Percentiles rank a stretch among this genome's conserved stretches.
These are phyloP conservation scores for Eupithecia subfuscata DNA, from an alignment of 2,888 invertebrate species.

Conservation along the genomic window DNA sequence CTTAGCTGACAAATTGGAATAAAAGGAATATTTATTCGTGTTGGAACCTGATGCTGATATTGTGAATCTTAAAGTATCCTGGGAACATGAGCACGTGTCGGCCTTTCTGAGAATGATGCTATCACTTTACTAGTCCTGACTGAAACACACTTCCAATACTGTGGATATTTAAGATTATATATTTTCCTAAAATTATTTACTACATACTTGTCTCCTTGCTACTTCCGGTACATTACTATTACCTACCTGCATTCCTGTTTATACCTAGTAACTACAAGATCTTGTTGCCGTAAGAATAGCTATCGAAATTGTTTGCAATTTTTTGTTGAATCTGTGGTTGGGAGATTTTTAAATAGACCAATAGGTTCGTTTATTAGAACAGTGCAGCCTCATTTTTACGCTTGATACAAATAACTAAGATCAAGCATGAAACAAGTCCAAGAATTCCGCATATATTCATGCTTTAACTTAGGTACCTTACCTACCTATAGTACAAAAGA, in stretches of 20 bases:
- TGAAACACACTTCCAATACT: conserved; percentile 15
- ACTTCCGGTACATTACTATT: not conserved
- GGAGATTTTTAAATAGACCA: not conserved
- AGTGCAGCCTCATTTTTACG: not conserved
- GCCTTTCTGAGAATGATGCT: conserved; percentile 44
- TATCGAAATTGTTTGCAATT: not conserved
- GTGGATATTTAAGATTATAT: not conserved
- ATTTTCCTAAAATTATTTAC: not conserved
- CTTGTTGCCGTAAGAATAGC: not conserved
- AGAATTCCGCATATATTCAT: conserved; percentile 19
- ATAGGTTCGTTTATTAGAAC: not conserved
- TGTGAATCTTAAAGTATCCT: conserved; percentile 62
- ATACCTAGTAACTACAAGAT: not conserved
- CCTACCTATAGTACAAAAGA: not conserved
- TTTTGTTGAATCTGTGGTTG: not conserved
- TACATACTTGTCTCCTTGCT: not conserved
- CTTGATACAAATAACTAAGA: conserved; percentile 11
- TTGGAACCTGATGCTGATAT: conserved; percentile 55
- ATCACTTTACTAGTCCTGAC: conserved; percentile 47
- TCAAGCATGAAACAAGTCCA: conserved; percentile 11
- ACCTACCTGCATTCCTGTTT: not conserved
- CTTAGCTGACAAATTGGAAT: conserved; percentile 84
- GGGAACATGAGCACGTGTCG: conserved; percentile 49
- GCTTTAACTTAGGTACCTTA: not conserved
- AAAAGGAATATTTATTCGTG: conserved; percentile 84